A percentile compares a stretch with the other conserved stretches of the same genome.
phyloP scores from a whole-genome alignment of 2,888 invertebrate genomes.

The Rhabditoides inermis region DNA sequence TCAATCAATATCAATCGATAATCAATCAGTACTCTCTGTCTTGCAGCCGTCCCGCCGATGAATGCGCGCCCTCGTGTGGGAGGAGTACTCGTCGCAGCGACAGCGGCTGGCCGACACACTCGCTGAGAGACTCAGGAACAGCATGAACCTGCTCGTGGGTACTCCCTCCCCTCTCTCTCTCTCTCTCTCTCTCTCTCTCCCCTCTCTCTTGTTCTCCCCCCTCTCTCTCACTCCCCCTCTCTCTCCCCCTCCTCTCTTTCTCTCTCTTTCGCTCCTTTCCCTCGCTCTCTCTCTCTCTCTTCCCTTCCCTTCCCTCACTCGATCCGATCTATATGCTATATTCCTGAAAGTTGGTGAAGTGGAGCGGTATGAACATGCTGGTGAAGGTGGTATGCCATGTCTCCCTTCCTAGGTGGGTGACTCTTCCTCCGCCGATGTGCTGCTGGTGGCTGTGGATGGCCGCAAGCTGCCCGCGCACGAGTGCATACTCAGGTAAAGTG shows the following conservation, averaged over 20 bases:
- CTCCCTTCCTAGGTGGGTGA: constrained; percentile 26
- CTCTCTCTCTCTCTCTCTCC: background rate
- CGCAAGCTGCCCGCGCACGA: constrained; percentile 43
- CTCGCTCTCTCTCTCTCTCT: constrained; percentile 1
- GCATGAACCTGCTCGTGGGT: constrained; percentile 5
- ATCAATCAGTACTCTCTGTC: too few species aligned
- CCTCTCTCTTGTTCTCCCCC: background rate
- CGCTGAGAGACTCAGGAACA: constrained; percentile 1
- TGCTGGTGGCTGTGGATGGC: constrained; percentile 45
- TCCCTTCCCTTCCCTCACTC: background rate
- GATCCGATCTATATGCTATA: background rate
- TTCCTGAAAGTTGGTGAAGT: background rate
- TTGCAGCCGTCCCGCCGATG: too few species aligned
- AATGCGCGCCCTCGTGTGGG: too few species aligned
- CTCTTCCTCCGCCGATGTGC: constrained; percentile 35
- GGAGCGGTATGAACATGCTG: background rate
- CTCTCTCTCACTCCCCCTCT: background rate
- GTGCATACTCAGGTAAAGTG: constrained; percentile 41
- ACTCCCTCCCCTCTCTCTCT: background rate
- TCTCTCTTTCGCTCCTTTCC: background rate
- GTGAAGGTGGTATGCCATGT: background rate
- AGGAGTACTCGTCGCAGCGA: constrained; percentile 5
- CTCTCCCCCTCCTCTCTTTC: background rate
- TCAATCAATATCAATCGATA: too few species aligned
- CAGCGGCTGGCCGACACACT: constrained; percentile 1